Base-by-base conservation (phyloP, 2,113 vertebrate genomes). In the Rallus limicola region DNA sequence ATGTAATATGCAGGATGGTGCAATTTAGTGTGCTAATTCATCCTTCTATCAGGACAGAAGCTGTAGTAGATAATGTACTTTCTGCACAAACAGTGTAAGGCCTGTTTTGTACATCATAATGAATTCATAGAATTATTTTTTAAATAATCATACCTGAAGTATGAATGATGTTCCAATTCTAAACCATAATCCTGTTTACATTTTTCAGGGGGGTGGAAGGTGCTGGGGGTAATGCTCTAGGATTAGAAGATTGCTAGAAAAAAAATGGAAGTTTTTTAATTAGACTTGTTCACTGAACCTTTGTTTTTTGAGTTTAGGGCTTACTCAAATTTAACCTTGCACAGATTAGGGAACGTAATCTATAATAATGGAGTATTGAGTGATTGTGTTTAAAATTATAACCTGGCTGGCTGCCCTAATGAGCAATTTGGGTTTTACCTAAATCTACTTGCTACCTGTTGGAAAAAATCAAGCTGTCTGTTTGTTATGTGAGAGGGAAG, bases 351-450 rank as follows among this genome's bases (percentile, higher is more conserved):
- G n/a, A 24, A 72, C 60, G 3, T 34, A 26, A 38, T 52, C 2
- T 31, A 0, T 77, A 16, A 21, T 7, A 16, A 14, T 3, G 6
- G 34, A 62, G 7, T 16, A 36, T 2, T 52, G 36, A 20, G 11
- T 75, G 16, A 34, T 67, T 34, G 33, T 31, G 10, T 59, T 84
- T 62, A 48, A 40, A 23, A 26, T 9, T 10, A 8, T 71, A 31
- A 60, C 33, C 38, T 59, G 36, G 3, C 9, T 13, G 5, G 4
- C 34, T 24, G 7, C 29, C 15, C 29, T 52, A 23, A 13, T 3
- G 16, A 83, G 17, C 28, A 46, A 5, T 38, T 53, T 65, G 26
- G 12, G 20, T 4, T 48, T 71, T 68, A 3, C 2, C 23, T 11
- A 14, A 36, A 59, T 53, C n/a, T 56, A 13, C 10, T 67, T 71